Base-by-base conservation (phyloP, 2,888 invertebrate genomes). In the Endomychus coccineus region DNA sequence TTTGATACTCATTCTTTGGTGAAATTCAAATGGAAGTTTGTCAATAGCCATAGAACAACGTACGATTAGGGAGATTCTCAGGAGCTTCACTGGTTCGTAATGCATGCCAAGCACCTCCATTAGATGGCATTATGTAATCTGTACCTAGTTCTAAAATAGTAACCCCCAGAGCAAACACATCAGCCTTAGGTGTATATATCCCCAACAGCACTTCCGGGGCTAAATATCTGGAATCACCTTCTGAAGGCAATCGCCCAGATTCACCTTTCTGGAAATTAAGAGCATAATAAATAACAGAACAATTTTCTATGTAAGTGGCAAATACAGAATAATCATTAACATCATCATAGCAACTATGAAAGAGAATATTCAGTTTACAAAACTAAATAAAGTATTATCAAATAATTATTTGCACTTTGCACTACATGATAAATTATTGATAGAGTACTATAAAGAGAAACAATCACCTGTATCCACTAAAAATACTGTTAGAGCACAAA, bases 191-290 rank as follows among this genome's bases (percentile, higher is more conserved):
- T 2, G 78, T 74, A 55, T 80, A 80, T 21, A 50, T 49, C 22
- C 68, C 63, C 43, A 75, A 69, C 56, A 85, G 66, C 12, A 83
- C 68, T 66, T 86, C 85, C 15, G 77, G 74, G 0, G 85, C 83
- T 49, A 86, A 66, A 59, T 86, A 86, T 45, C 80, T 78, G 1
- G 80, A 75, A 62, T 86, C 86, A 1, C 85, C 85, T 63, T 85
- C 83, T 4, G 74, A 73, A 7, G 70, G 64, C 9, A 68, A 62
- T 2, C 54, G 52, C 34, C 51, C 51, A n/a, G 36, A 25, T 9
- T 39, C 36, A 49, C 73, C 71, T 16, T 68, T 66, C 68, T 73
- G 40, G 4, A 62, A 56, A 34, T 34, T 36, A 16, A 31, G 13
- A 4, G 6, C 12, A 17, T 16, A 19, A 19, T 6, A 27, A 6